Base-by-base conservation (phyloP, 2,113 vertebrate genomes). In the Aptenodytes patagonicus region DNA sequence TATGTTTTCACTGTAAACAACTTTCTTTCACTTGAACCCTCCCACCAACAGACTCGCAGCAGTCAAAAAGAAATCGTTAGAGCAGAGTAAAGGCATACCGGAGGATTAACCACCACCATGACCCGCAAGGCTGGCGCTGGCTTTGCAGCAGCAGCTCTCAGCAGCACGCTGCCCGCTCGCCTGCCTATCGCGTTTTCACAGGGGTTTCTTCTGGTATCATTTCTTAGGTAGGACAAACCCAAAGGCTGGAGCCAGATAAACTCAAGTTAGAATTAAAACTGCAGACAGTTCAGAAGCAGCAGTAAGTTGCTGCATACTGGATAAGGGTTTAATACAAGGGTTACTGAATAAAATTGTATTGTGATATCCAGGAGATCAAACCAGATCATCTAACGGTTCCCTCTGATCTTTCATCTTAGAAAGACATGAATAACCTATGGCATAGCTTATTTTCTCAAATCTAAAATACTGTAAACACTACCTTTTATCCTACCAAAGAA, bases 31-130 rank as follows among this genome's bases (percentile, higher is more conserved):
- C 21, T 32, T 26, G 34, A 19, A n/a, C 25, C 46, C 21, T 51
- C 32, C 71, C 65, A 55, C 5, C 75, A 90, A 65, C 54, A 55
- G 29, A 44, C 40, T 89, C 11, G 1, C 64, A 94, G 87, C 61
- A 94, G 91, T 70, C 85, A 71, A 71, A 32, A 52, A 65, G 64
- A 61, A 62, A 22, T 40, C 2, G 42, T 31, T 62, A 31, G 34
- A 64, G 57, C 4, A 1, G 32, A n/a, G 8, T 3, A 17, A 47
- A 46, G 32, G 40, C 26, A 13, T 6, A 13, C 15, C 1, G 1
- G 25, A 26, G 54, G 10, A 20, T 34, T 15, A 81, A 49, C 5
- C 54, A 49, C 24, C 17, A 28, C 18, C 3, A 4, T 2, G 20
- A 44, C 40, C n/a, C 13, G 12, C 19, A 11, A 42, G 20, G 57